Evolutionary conservation across 1,140 invertebrate species (phyloP), one percentile per base, ranked within the genome.

Genomic region (Agrypnia vestita): DNA sequence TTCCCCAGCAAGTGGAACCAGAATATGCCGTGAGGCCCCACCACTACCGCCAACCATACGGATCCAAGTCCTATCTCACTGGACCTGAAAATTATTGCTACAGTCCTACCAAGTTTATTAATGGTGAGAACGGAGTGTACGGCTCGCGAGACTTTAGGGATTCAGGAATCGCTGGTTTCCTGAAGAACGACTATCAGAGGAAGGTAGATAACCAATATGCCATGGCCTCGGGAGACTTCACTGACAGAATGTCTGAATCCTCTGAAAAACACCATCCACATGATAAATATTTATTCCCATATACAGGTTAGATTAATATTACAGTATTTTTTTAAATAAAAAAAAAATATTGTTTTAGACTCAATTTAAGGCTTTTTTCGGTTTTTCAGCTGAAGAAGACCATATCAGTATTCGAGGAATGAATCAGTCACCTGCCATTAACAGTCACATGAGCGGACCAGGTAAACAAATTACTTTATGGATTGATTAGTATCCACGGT

Each of bases 221-320:
- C 17, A 83, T 81, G 77, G 62, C 82, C 4, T 64, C 77, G 7
- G 76, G 84, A 53, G 91, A 92, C 10, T 91, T 91, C 80, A 86
- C 85, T 13, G 93, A 93, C 80, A 86, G 92, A 13, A 89, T 91
- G 85, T 94, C 94, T 0, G 94, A 95, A 78, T 90, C 91, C 0
- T 94, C 94, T 1, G 94, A 95, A 55, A 94, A 94, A 82, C 92
- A 93, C 85, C 92, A 92, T 79, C 84, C 93, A 9, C 93, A 93
- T 71, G 94, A 95, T 82, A 95, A 95, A 87, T 96, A 95, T 86
- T 86, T 93, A 69, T 95, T 95, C 83, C 94, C 94, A 0, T 95
- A 95, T 83, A 94, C 93, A 85, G 91, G 91, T 91, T 84, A 43
- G 25, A 53, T 64, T 21, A 67, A 51, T 75, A 43, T 64, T 47